Evolutionary conservation across 2,113 vertebrate genomes (phyloP), one percentile per base, ranked within the genome.

Genomic region (Galeopterus variegatus): DNA sequence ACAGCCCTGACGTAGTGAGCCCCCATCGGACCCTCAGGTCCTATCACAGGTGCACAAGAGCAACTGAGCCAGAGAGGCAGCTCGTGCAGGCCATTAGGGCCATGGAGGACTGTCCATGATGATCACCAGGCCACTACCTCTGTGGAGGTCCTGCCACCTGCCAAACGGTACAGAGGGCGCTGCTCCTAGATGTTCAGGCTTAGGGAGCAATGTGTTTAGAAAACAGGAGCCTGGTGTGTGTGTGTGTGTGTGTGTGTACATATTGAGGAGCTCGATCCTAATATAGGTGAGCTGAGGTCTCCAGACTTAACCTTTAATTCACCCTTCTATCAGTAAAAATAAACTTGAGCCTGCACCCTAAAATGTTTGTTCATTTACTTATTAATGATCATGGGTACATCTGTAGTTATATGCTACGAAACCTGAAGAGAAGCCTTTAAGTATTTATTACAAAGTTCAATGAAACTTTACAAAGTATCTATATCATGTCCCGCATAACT

Each of bases 381-480:
- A 13, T 28, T 18, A 89, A n/a, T 84, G 33, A 76, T 77, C 76
- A 60, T 70, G 52, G 50, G 14, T 26, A 80, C 0, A 62, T 76
- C 58, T 87, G 7, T 75, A 62, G 41, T 84, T 73, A 41, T 65
- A 45, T 70, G 60, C 85, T 64, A 87, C 90, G 60, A 79, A 93
- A 69, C 23, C 7, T 88, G 52, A 88, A 90, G 45, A 73, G 28
- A 75, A 83, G 23, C 5, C 56, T 72, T 92, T 81, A 88, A 54
- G 60, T 72, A 72, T 82, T 82, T 90, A 56, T 77, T 26, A 89
- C 67, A 15, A 86, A 94, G n/a, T 58, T 26, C 52, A 76, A 28
- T 93, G 33, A 88, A 95, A 70, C 86, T 64, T 81, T 95, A 64
- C 60, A 48, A 79, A 82, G 23, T 65, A 67, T n/a, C 60, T 54